phyloP scores from a whole-genome alignment of 2,113 vertebrate species.

The Tragelaphus scriptus region DNA sequence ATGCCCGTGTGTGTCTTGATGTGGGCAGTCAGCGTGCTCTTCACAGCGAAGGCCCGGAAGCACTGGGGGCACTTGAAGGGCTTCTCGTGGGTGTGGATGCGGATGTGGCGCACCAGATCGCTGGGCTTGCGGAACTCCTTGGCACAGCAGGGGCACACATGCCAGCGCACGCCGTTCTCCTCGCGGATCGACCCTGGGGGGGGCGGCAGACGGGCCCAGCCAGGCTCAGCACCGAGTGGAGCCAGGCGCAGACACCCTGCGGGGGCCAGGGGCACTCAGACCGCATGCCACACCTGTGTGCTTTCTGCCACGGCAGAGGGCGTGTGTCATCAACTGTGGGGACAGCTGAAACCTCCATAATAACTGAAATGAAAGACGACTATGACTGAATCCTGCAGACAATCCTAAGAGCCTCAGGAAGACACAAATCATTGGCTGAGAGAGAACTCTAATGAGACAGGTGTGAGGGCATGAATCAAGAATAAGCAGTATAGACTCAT shows the following conservation, averaged over 20 bases:
- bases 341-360: background rate
- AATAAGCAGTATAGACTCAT: no score
- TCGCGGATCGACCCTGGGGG: slow-evolving; percentile 93
- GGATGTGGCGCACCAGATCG: slow-evolving; percentile 96
- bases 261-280: rapidly evolving
- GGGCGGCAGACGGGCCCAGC: background rate
- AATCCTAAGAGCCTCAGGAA: background rate
- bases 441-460: background rate
- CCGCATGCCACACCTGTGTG: rapidly evolving
- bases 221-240: rapidly evolving
- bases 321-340: rapidly evolving
- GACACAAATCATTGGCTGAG: background rate
- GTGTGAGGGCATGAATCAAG: rapidly evolving
- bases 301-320: background rate
- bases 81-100: slow-evolving; percentile 99
- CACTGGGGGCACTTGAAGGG: slow-evolving; percentile 99
- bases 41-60: slow-evolving; percentile 97
- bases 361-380: no score
- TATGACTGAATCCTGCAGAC: background rate
- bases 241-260: rapidly evolving
- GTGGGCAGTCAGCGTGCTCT: slow-evolving; percentile 98
- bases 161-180: slow-evolving; percentile 96
- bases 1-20: slow-evolving; percentile 98
- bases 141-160: slow-evolving; percentile 94
- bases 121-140: slow-evolving; percentile 99